phyloP scores from a whole-genome alignment of 2,888 invertebrate genomes.

The Mesopsocus fuscifrons region DNA sequence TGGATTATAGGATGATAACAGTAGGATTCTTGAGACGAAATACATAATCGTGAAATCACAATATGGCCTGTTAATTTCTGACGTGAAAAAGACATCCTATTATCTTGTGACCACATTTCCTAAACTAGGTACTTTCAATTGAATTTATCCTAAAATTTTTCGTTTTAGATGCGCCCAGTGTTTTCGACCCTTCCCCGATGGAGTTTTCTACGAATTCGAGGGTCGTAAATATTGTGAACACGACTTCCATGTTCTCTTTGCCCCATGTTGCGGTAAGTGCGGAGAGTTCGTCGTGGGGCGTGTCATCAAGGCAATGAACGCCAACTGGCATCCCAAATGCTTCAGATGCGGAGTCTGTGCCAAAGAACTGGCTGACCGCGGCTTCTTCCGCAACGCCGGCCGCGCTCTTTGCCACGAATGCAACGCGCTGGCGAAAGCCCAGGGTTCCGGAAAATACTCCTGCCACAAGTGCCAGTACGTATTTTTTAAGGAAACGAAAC shows the following conservation, averaged over 20 bases:
- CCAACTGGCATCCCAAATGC: conserved; percentile 97
- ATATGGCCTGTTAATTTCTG: too few relatives aligned
- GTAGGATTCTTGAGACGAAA: too few relatives aligned
- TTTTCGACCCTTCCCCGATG: conserved; percentile 93
- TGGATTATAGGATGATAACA: too few relatives aligned
- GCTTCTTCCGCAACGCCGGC: conserved; percentile 84
- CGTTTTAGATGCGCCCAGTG: conserved; percentile 87
- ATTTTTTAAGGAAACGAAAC: conserved; percentile 11
- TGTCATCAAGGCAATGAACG: conserved; percentile 98
- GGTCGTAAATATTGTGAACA: conserved; percentile 98
- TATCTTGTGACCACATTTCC: too few relatives aligned
- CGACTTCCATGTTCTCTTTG: conserved; percentile 93
- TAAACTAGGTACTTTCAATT: too few relatives aligned
- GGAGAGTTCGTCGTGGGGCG: conserved; percentile 94
- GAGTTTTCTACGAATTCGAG: conserved; percentile 97
- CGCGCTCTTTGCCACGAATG: conserved; percentile 86
- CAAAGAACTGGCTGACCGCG: conserved; percentile 83
- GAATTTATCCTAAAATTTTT: too few relatives aligned
- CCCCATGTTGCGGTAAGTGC: conserved; percentile 78
- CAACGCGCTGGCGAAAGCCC: conserved; percentile 89
- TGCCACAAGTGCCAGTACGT: conserved; percentile 97
- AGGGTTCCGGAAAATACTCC: conserved; percentile 86
- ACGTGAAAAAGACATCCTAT: too few relatives aligned
- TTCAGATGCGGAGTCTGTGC: conserved; percentile 92
- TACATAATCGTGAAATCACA: too few relatives aligned